Base-by-base conservation (phyloP, 1,140 invertebrate genomes). In the Cheumatopsyche charites region DNA sequence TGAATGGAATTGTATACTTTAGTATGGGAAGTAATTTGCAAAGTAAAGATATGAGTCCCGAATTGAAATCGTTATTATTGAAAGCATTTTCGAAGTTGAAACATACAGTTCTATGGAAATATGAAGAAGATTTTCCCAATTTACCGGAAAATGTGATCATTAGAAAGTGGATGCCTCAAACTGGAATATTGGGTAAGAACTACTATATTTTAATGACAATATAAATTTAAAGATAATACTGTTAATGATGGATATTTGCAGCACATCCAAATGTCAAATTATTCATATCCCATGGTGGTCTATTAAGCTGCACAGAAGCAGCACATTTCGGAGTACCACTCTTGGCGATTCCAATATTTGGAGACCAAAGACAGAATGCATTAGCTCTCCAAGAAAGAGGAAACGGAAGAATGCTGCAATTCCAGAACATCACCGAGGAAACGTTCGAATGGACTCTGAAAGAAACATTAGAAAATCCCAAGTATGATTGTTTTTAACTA, bases 211-310 rank as follows among this genome's bases (percentile, higher is more conserved):
- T 4, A 36, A 36, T 36, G 12, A n/a, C 4, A 17, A n/a, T 47
- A 47, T 47, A 47, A 47, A 13, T 47, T 47, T 47, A 13, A 6
- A 13, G 4, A 47, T 3, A 47, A 47, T 6, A 47, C 2, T 47
- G 13, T 4, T n/a, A 79, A 80, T 41, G 76, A 78, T 26, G 77
- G 77, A 72, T 74, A 84, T 55, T 79, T 76, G 17, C 76, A 80
- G 80, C 77, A n/a, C 82, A 84, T 74, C 77, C 76, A 4, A 82
- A 82, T 25, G 77, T 79, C 19, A 78, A 79, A 70, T 73, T 86
- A 0, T 88, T 89, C 73, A 83, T 88, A 17, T 83, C 84, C 5
- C 88, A 87, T 73, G 86, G 86, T 68, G 88, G 88, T 7, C 75
- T 85, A 9, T 80, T 86, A 6, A 83, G 86, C 42, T 71, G 82